Evolutionary conservation across 1,140 invertebrate genomes (phyloP).

Genomic region (Bombus cullumanus): DNA sequence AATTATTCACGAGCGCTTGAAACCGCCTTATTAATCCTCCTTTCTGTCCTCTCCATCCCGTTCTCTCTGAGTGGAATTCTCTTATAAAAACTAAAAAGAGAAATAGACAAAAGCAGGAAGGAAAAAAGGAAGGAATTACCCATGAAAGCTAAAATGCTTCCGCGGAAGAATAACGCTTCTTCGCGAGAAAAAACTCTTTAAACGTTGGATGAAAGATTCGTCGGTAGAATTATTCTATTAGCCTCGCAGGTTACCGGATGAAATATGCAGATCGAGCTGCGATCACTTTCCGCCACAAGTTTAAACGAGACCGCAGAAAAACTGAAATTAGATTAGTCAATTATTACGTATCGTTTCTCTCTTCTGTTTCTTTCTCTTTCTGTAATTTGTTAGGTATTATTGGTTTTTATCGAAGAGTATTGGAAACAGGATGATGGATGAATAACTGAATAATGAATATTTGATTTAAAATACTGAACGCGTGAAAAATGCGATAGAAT

Average conservation of each 20-base stretch:
- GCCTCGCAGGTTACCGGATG: conserved; percentile 6
- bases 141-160: conserved; percentile 21
- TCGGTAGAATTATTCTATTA: conserved; percentile 28
- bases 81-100: neutral
- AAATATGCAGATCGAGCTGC: conserved; percentile 41
- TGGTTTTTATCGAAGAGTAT: no score
- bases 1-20: conserved; percentile 17
- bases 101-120: no score
- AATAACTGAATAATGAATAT: no score
- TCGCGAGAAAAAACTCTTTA: neutral
- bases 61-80: neutral
- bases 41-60: neutral
- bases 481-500: no score
- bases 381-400: neutral
- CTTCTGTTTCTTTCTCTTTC: neutral
- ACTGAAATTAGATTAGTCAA: conserved; percentile 33
- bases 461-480: no score
- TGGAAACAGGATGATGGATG: no score
- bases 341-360: conserved; percentile 17
- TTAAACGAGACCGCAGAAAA: conserved; percentile 19
- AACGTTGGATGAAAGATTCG: conserved; percentile 16
- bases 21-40: conserved; percentile 19
- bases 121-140: neutral
- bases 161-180: neutral
- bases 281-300: conserved; percentile 33